Evolutionary conservation across 2,888 invertebrate genomes (phyloP).

Genomic region (Taenaris catops): DNA sequence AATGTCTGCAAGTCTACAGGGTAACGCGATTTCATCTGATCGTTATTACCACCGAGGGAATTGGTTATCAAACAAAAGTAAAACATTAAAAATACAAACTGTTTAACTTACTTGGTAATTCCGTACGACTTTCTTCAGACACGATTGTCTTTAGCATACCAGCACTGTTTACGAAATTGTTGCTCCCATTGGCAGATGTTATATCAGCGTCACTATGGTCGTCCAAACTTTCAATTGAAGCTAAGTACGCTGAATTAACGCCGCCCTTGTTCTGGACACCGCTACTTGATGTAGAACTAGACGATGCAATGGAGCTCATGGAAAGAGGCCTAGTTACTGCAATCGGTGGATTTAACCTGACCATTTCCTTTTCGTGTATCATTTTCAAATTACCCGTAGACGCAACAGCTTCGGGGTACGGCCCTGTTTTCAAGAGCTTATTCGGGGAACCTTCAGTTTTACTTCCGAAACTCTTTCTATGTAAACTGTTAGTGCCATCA

Average conservation of each 20-base stretch:
- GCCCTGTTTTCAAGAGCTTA: slow-evolving; percentile 48
- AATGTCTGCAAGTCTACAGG: no score
- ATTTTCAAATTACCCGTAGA: slow-evolving; percentile 68
- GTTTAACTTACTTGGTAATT: slow-evolving; percentile 50
- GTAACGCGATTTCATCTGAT: no score
- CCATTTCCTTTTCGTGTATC: slow-evolving; percentile 59
- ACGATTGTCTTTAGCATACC: slow-evolving; percentile 50
- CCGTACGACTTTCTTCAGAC: slow-evolving; percentile 52
- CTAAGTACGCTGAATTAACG: slow-evolving; percentile 88
- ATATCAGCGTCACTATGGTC: slow-evolving; percentile 88
- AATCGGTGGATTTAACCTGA: slow-evolving; percentile 70
- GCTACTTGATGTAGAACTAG: slow-evolving; percentile 82
- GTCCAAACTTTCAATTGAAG: slow-evolving; percentile 92
- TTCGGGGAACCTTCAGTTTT: slow-evolving; percentile 46
- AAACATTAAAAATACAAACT: no score
- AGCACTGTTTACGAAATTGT: slow-evolving; percentile 59
- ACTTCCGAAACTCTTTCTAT: slow-evolving; percentile 52
- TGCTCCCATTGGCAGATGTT: slow-evolving; percentile 65
- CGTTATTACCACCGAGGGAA: no score
- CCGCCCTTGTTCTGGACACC: slow-evolving; percentile 82
- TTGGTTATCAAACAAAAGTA: no score
- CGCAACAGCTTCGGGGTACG: slow-evolving; percentile 58
- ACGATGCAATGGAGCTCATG: slow-evolving; percentile 88
- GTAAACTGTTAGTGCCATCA: slow-evolving; percentile 57
- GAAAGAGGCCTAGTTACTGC: slow-evolving; percentile 85